phyloP scores from a whole-genome alignment of 2,888 invertebrate species.

The Phyto melanocephala region DNA sequence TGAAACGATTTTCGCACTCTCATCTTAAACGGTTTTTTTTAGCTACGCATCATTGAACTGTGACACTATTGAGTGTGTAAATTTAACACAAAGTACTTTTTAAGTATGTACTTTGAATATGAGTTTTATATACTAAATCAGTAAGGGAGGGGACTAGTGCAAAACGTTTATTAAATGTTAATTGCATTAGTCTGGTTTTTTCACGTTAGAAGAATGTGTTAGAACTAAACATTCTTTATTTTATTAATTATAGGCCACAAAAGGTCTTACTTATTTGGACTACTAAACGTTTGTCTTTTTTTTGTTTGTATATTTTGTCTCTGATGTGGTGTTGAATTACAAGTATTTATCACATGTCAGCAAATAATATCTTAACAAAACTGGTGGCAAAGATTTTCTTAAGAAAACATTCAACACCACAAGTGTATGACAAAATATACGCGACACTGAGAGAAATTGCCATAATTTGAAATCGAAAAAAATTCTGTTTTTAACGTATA shows the following conservation, averaged over 20 bases:
- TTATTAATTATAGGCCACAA: slow-evolving; percentile 60
- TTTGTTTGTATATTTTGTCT: slow-evolving; percentile 19
- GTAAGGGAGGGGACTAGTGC: not conserved
- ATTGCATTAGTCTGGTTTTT: slow-evolving; percentile 63
- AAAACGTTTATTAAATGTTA: slow-evolving; percentile 59
- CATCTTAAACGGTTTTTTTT: slow-evolving; percentile 44
- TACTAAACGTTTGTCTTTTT: slow-evolving; percentile 17
- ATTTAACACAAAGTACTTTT: slow-evolving; percentile 38
- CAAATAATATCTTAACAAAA: not conserved
- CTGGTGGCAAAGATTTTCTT: not conserved
- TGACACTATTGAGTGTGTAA: slow-evolving; percentile 49
- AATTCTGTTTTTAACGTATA: too few relatives aligned
- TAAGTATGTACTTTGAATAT: not conserved
- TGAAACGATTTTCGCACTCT: slow-evolving; percentile 52
- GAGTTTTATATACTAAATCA: too few relatives aligned
- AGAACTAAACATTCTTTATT: not conserved
- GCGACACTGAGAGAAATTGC: too few relatives aligned
- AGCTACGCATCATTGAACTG: slow-evolving; percentile 60
- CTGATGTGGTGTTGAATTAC: slow-evolving; percentile 49
- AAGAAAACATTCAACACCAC: slow-evolving; percentile 20
- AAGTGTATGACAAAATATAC: too few relatives aligned
- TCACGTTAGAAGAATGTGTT: not conserved
- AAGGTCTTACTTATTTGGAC: slow-evolving; percentile 53
- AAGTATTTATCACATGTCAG: slow-evolving; percentile 3
- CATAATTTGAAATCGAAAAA: too few relatives aligned